Evolutionary conservation across 1,140 invertebrate genomes (phyloP).

Genomic region (Lepidostoma basale): DNA sequence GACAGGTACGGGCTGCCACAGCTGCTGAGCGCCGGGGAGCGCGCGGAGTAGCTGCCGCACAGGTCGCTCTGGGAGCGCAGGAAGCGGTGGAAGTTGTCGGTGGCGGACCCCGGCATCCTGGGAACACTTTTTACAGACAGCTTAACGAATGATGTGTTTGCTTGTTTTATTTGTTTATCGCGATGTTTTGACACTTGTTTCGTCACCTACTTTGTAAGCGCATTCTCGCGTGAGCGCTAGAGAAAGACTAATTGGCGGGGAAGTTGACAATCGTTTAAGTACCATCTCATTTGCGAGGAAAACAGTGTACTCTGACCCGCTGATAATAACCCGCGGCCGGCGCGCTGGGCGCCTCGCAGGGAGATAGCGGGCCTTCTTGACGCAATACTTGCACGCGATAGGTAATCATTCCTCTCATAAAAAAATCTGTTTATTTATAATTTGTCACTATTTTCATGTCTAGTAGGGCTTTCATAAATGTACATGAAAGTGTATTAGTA

Average conservation of each 20-base stretch:
- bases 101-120: conserved; percentile 70
- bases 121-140: conserved; percentile 17
- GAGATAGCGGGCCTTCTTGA: background rate
- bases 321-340: conserved; percentile 20
- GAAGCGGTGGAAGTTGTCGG: conserved; percentile 63
- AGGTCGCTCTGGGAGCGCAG: conserved; percentile 57
- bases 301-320: conserved; percentile 43
- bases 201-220: background rate
- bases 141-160: background rate
- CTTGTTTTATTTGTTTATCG: conserved; percentile 1
- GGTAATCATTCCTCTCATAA: background rate
- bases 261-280: conserved; percentile 28
- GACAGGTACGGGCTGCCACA: conserved; percentile 61
- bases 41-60: conserved; percentile 42
- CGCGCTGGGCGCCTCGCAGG: background rate
- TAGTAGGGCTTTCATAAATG: too few relatives aligned
- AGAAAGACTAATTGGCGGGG: conserved; percentile 9
- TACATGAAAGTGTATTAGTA: too few relatives aligned
- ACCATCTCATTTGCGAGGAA: conserved; percentile 27
- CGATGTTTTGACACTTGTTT: background rate
- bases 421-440: background rate
- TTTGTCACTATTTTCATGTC: too few relatives aligned
- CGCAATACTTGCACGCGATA: background rate
- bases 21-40: conserved; percentile 49
- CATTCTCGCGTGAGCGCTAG: conserved; percentile 13